These are phyloP conservation scores for Hydrozoanthus gracilis DNA, from an alignment of 92 coral and sea anemone genomes.

Conservation along the genomic window DNA sequence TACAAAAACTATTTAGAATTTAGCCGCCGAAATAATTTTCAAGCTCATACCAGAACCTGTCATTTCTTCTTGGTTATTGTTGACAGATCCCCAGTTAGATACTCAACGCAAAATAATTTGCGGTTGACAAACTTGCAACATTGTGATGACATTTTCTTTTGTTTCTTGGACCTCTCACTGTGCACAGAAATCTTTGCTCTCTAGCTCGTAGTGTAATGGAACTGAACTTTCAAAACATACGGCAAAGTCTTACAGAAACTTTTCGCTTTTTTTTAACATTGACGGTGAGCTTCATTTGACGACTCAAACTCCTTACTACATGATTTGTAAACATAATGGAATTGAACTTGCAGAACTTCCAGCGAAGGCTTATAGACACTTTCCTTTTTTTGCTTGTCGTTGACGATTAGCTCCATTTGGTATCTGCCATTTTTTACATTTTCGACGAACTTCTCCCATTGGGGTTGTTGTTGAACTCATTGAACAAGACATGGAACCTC, in stretches of 20 bases:
- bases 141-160: no score
- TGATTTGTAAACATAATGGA: conserved; percentile 1
- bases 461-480: neutral
- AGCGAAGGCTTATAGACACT: neutral
- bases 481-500: neutral
- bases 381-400: neutral
- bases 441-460: neutral
- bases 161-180: no score
- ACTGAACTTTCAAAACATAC: neutral
- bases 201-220: neutral
- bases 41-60: no score
- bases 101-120: no score
- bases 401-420: conserved; percentile 3
- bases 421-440: neutral
- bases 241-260: neutral
- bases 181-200: no score
- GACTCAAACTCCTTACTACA: neutral
- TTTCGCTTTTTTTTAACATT: neutral
- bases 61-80: no score
- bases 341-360: conserved; percentile 10
- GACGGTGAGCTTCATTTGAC: neutral
- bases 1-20: no score
- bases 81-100: no score
- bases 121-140: no score
- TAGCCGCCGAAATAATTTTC: no score